phyloP scores from a whole-genome alignment of 2,888 invertebrate genomes.

The Plagodis dolabraria region DNA sequence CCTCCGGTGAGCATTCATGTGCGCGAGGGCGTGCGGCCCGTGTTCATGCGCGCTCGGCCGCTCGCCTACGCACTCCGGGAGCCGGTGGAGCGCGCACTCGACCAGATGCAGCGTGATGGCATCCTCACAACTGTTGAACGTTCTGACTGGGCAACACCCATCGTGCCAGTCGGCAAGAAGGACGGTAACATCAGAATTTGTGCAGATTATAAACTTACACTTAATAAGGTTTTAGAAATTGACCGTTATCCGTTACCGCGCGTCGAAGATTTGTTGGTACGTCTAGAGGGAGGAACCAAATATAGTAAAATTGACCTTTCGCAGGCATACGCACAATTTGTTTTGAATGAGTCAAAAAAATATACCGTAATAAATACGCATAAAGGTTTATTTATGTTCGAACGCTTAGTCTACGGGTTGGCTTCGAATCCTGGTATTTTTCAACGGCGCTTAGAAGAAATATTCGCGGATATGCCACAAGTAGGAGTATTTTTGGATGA shows the following conservation, averaged over 20 bases:
- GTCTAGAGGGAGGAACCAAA: constrained; percentile 26
- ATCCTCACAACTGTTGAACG: constrained; percentile 1
- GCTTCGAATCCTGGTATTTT: constrained; percentile 33
- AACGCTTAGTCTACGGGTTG: constrained; percentile 18
- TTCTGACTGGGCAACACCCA: constrained; percentile 1
- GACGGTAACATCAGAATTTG: constrained; percentile 43
- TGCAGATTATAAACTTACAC: constrained; percentile 40
- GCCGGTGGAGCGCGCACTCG: constrained; percentile 34
- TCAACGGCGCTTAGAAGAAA: constrained; percentile 31
- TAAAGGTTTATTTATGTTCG: constrained; percentile 30
- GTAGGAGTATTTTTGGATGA: constrained; percentile 37
- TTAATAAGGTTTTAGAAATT: constrained; percentile 41
- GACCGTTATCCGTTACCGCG: constrained; percentile 40
- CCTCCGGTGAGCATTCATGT: constrained; percentile 30
- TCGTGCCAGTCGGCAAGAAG: constrained; percentile 32
- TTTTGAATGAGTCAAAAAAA: constrained; percentile 31
- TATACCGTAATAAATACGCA: constrained; percentile 38
- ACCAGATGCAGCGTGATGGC: constrained; percentile 32
- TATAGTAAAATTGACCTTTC: constrained; percentile 3
- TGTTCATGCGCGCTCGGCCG: constrained; percentile 31
- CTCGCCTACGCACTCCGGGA: constrained; percentile 34
- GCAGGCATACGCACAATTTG: constrained; percentile 1
- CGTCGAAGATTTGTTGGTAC: constrained; percentile 35
- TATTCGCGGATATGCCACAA: constrained; percentile 29
- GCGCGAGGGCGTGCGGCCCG: constrained; percentile 29